Evolutionary conservation across 2,797 vertebrate genomes (phyloP), one percentile per base, ranked within the genome.

Genomic region (Cuniculus paca): DNA sequence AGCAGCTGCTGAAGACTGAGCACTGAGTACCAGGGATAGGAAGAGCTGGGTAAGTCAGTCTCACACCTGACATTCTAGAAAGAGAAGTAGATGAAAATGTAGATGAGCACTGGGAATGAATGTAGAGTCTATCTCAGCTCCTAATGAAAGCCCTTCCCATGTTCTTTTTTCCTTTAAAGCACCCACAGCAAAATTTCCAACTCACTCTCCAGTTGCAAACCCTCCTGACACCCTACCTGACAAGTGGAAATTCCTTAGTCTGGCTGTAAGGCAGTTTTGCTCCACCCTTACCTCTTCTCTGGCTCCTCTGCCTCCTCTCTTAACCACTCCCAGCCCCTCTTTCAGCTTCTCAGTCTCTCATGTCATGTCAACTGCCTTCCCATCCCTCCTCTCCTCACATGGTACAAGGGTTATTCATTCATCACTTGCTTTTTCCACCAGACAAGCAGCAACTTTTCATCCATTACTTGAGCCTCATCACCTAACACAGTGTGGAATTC

Each of bases 1-100:
- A 80, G 79, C 8, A 12, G 26, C 36, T 54, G 19, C 4, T 6
- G 54, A 65, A 36, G 24, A 31, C 11, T 14, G 20, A 65, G 10
- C 68, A 60, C 8, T 17, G 61, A 54, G 68, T 1, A 50, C 0
- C 1, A 7, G 42, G 5, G 34, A 31, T 6, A 4, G 0, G n/a
- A 16, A 45, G 45, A 77, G 58, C 4, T 22, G 19, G 74, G 72
- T n/a, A 65, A 65, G 31, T 17, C 45, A 95, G 45, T 39, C 31
- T 52, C 26, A 14, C 20, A n/a, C 14, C 28, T 10, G 26, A 1
- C 1, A 9, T 39, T 84, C 61, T 77, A 17, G 39, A 34, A 75
- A 34, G 63, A 45, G 6, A 1, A 10, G 5, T 31, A 0, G 56
- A 28, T 4, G 17, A n/a, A 10, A 92, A 77, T 26, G 45, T 0